Evolutionary conservation across 2,888 invertebrate genomes (phyloP).

Genomic region (Pharmacophagus antenor): DNA sequence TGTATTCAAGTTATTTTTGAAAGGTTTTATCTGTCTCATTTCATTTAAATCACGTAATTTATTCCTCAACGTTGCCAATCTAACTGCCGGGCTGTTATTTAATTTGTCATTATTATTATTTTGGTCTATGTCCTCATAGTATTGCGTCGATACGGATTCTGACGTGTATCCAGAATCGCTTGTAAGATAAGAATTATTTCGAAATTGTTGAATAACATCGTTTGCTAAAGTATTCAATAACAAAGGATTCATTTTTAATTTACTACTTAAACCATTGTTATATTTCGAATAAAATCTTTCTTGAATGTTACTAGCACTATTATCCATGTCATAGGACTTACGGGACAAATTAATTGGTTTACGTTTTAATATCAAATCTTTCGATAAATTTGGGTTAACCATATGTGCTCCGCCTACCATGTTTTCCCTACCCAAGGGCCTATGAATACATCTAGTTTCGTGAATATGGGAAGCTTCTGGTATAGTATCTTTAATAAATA

Average conservation of each 20-base stretch:
- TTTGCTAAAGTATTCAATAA: slow-evolving; percentile 7
- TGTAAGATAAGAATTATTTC: not conserved
- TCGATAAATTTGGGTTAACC: slow-evolving; percentile 37
- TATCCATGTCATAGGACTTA: slow-evolving; percentile 51
- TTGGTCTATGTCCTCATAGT: slow-evolving; percentile 4
- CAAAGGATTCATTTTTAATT: slow-evolving; percentile 19
- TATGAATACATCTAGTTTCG: slow-evolving; percentile 49
- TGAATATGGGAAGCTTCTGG: slow-evolving; percentile 55
- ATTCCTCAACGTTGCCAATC: slow-evolving; percentile 16
- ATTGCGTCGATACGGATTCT: not conserved
- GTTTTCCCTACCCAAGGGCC: slow-evolving; percentile 39
- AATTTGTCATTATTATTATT: slow-evolving; percentile 1
- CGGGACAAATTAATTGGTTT: slow-evolving; percentile 35
- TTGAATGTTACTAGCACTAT: slow-evolving; percentile 51
- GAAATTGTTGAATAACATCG: not conserved
- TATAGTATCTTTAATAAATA: slow-evolving; percentile 39
- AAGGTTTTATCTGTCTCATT: slow-evolving; percentile 5
- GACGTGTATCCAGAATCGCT: slow-evolving; percentile 3
- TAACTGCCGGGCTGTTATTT: slow-evolving; percentile 6
- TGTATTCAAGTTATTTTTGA: slow-evolving; percentile 22
- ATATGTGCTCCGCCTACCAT: slow-evolving; percentile 34
- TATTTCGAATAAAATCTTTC: slow-evolving; percentile 39
- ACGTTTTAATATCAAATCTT: slow-evolving; percentile 40
- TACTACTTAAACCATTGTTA: slow-evolving; percentile 31
- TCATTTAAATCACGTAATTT: slow-evolving; percentile 23